Conservation (phyloP, 1,140 invertebrate genomes). For the Mylabris phalerata region DNA sequence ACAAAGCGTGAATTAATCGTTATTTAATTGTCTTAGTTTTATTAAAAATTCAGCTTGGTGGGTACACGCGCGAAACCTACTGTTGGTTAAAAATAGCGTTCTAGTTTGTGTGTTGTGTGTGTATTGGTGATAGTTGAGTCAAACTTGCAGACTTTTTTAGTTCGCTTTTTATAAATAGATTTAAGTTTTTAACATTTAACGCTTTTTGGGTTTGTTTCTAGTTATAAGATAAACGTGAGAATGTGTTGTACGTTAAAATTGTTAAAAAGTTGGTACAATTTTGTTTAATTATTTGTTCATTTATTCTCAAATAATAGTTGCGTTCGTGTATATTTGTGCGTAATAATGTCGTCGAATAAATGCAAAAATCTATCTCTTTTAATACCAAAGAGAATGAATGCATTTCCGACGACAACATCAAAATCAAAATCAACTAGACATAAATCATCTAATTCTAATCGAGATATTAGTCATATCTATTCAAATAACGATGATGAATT, state of each 20-base stretch:
- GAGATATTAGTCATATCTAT: conserved; percentile 24
- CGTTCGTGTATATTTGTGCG: not conserved
- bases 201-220: not conserved
- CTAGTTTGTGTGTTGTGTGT: not conserved
- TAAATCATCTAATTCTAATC: not conserved
- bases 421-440: conserved; percentile 7
- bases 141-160: conserved; percentile 22
- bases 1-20: not conserved
- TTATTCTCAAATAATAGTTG: too few relatives aligned
- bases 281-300: not conserved
- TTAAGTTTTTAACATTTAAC: not conserved
- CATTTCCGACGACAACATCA: conserved; percentile 9
- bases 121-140: not conserved
- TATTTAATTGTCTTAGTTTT: not conserved
- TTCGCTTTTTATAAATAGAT: conserved; percentile 11
- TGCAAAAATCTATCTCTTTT: conserved; percentile 10
- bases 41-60: not conserved
- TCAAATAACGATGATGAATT: conserved; percentile 30
- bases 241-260: conserved; percentile 27
- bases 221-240: not conserved
- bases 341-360: conserved; percentile 8
- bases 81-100: not conserved
- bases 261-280: conserved; percentile 28
- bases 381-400: conserved; percentile 7
- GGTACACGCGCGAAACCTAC: not conserved